These are phyloP conservation scores for Plecturocebus donacophilus DNA, from an alignment of 2,113 vertebrate species.

Conservation along the genomic window DNA sequence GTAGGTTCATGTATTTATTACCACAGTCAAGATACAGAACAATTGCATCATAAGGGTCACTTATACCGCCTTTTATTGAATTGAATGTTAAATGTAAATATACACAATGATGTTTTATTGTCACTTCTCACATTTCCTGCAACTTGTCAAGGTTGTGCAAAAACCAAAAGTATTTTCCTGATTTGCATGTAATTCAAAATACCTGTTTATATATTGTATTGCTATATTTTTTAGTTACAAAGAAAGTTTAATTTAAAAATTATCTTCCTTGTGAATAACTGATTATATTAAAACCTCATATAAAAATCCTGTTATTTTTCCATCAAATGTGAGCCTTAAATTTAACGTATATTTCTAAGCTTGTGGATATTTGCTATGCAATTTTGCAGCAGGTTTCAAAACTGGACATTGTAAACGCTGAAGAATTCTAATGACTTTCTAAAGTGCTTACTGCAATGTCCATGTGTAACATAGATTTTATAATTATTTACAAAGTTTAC, in stretches of 20 bases:
- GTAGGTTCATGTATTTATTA: not conserved
- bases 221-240: not conserved
- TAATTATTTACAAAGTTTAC: not conserved
- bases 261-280: not conserved
- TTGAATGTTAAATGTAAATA: constrained; percentile 22
- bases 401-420: not conserved
- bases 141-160: not conserved
- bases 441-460: not conserved
- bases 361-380: not conserved
- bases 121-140: not conserved
- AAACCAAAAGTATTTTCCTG: not conserved
- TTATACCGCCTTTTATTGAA: not conserved
- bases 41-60: not conserved
- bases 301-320: not conserved
- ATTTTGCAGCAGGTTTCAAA: not conserved
- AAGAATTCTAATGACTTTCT: not conserved
- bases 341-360: not conserved
- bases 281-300: not conserved
- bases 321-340: not conserved
- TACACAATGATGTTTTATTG: not conserved
- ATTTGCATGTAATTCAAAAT: not conserved
- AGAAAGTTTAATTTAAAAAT: not conserved
- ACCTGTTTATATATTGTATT: not conserved
- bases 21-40: not conserved
- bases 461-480: not conserved